Base-by-base conservation (phyloP, 2,888 invertebrate genomes). In the Lapara coniferarum region DNA sequence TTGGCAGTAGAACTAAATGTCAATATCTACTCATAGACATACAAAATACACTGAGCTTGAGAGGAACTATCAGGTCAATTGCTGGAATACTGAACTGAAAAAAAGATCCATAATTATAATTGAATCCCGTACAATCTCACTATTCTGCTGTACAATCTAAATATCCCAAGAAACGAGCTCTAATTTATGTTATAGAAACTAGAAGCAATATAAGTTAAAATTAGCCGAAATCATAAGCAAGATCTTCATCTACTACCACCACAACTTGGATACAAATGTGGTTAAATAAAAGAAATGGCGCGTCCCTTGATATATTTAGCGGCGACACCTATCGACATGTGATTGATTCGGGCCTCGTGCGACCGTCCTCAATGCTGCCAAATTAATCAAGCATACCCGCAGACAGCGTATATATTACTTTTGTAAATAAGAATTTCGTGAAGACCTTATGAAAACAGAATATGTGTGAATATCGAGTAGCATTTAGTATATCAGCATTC, bases 301-400 rank as follows among this genome's bases (percentile, higher is more conserved):
- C 56, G 46, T 53, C 25, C 66, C 37, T 56, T 68, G 57, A 68
- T 70, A 68, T 70, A 68, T 70, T 66, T 68, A 70, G 66, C 57
- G 70, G 70, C 68, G 70, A 70, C 70, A 70, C 56, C n/a, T 70
- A 70, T 70, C 70, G 70, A 68, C 70, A 51, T 68, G 70, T 70
- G 68, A 70, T 70, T 70, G 70, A 70, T 70, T 68, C 70, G 66
- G 68, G 70, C 63, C 46, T 66, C 59, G 58, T 56, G 49, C 66
- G 49, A 70, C 70, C 70, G 68, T 68, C 66, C 66, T 70, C 70
- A 70, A 68, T 56, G 68, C 44, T 68, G 56, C 63, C 70, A 68
- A 68, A 70, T 70, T 70, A 70, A 70, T 70, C 70, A 70, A 68
- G 51, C 66, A 44, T 56, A 51, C 51, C 49, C 57, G 44, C 19